Conservation (phyloP, 2,797 vertebrate genomes). For the Danio albolineatus region DNA sequence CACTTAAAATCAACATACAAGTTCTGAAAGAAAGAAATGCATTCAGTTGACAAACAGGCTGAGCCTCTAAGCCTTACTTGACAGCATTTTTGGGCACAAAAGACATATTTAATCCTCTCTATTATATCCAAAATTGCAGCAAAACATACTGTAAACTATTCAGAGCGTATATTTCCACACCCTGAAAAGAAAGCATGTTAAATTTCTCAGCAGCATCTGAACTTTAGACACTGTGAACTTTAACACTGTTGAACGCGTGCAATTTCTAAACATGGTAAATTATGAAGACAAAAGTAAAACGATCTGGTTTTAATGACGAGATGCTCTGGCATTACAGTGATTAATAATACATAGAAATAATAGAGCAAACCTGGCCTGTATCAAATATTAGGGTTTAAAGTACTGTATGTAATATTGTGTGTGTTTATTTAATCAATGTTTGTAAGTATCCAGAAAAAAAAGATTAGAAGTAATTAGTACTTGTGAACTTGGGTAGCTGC, state of each 20-base stretch:
- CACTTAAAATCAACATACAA: background rate
- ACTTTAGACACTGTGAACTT: slow-evolving; percentile 33
- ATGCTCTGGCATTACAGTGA: slow-evolving; percentile 6
- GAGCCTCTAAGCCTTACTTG: background rate
- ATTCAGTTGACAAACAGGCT: background rate
- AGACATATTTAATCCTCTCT: background rate
- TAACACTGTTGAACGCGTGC: slow-evolving; percentile 19
- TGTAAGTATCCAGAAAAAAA: background rate
- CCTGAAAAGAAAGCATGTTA: background rate
- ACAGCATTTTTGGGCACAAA: background rate
- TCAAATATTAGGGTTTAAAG: background rate
- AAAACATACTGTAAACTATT: background rate
- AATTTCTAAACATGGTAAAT: slow-evolving; percentile 21
- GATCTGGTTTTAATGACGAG: slow-evolving; percentile 10
- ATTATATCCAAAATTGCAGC: background rate
- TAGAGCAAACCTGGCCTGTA: background rate
- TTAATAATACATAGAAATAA: slow-evolving; percentile 15
- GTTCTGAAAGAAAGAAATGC: background rate
- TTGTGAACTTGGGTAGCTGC: too few species aligned
- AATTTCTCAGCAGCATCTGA: slow-evolving; percentile 1
- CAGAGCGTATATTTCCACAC: background rate
- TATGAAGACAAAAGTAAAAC: slow-evolving; percentile 32
- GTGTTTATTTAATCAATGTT: background rate
- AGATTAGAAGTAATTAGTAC: background rate
- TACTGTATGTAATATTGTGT: background rate